Base-by-base conservation (phyloP, 2,888 invertebrate genomes). In the Strigamia maritima region DNA sequence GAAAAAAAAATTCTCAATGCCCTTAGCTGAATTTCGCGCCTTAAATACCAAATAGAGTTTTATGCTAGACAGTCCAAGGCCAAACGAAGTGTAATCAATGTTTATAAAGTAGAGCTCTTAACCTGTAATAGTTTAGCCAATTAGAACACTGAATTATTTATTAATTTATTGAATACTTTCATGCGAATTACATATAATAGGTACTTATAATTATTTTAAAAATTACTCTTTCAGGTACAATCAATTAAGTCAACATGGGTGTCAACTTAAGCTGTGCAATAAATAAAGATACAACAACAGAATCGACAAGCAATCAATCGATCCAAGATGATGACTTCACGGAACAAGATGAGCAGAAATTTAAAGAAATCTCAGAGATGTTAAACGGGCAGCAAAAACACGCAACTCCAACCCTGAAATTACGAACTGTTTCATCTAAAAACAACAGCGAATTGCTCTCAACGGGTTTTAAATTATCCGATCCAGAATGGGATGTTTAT, bases 401-500 rank as follows among this genome's bases (percentile, higher is more conserved):
- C 14, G 10, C 49, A 49, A 49, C 49, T 49, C 49, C 49, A 2
- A 49, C n/a, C 7, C 28, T 70, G 1, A 26, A 70, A 70, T 14
- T 70, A 1, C 70, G 28, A 16, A 24, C 70, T 8, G n/a, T 26
- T 3, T 70, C 28, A 28, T 70, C 70, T 26, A 70, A 70, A 28
- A 70, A 70, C 28, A 28, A 24, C n/a, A 10, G 70, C 70, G 28
- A 28, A 26, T 26, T 28, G 24, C 28, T 70, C 1, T 26, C 70
- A 70, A 70, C 70, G 0, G 70, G 16, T 28, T 12, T 26, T 10
- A 70, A 70, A 70, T 26, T 28, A 28, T n/a, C 12, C 28, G 70
- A 70, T 14, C 70, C 28, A 28, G 70, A 70, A 70, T 70, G 70
- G 70, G 70, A 70, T 70, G 70, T 70, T 12, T 70, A 70, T 28